Evolutionary conservation across 2,113 vertebrate genomes (phyloP), one percentile per base, ranked within the genome.

Genomic region (Mixornis gularis): DNA sequence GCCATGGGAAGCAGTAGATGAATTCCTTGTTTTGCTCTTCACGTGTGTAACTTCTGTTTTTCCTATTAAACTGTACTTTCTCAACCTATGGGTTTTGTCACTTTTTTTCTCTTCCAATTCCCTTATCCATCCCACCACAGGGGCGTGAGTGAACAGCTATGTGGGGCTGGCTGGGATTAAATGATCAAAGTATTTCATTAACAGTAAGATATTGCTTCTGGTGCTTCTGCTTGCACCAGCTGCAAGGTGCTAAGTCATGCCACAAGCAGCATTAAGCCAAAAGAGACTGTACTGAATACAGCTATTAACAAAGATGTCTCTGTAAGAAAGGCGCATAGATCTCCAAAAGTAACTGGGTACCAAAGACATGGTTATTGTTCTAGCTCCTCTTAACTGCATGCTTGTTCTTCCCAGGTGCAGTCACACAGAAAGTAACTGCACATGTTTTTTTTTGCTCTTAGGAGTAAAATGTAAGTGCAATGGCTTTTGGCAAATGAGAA

Each of bases 61-160:
- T 36, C 21, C 26, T 72, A 19, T 43, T 51, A 51, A 58, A 38
- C 32, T 24, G 9, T 26, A 3, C 3, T 32, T 58, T 24, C 14
- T 58, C 32, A 64, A 51, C 3, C 6, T 49, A 36, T 0, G 0
- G 12, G 13, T 58, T 72, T 24, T 43, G 14, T 38, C 1, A 16
- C n/a, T 27, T 44, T 65, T 79, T 56, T 49, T 43, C 12, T 38
- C 7, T 51, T 79, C 22, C 32, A 43, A 13, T 58, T 58, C 22
- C 19, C 26, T 72, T 16, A 19, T 10, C 4, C 38, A 38, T 51
- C 22, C 29, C 19, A 36, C 22, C 14, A n/a, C 15, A 44, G 8
- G 32, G 8, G 7, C 58, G 12, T n/a, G 43, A 58, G 10, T 17
- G 36, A 56, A 43, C 22, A 38, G 18, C 36, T 65, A 5, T n/a